These are phyloP conservation scores for Tapirus terrestris DNA, from an alignment of 2,113 vertebrate species.

Conservation along the genomic window DNA sequence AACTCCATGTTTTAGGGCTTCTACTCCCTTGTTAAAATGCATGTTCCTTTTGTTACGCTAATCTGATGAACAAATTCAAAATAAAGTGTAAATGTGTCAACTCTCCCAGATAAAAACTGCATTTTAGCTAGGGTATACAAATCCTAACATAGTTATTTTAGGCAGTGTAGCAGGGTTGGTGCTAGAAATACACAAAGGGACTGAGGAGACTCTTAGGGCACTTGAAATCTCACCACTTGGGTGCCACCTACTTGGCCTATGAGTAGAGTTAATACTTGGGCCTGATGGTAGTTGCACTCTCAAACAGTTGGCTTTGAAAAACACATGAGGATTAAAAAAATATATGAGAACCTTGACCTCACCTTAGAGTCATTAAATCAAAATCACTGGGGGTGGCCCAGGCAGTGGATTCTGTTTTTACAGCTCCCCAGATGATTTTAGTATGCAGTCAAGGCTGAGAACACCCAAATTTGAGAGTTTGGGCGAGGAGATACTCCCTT, in stretches of 20 bases:
- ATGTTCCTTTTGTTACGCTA: not conserved
- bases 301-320: not conserved
- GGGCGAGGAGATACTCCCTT: not conserved
- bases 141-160: not conserved
- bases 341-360: not conserved
- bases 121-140: not conserved
- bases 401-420: not conserved
- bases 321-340: not conserved
- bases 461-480: not conserved
- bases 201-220: not conserved
- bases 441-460: not conserved
- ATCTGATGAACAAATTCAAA: slow-evolving; percentile 27
- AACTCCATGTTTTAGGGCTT: not conserved
- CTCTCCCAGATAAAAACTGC: not conserved
- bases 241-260: not conserved
- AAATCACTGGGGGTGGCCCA: not conserved
- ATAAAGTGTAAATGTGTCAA: not conserved
- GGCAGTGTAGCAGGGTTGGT: not conserved
- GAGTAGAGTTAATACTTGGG: not conserved
- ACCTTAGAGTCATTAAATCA: slow-evolving; percentile 47
- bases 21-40: not conserved
- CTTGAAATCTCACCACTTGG: not conserved
- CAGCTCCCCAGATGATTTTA: not conserved
- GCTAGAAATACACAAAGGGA: not conserved
- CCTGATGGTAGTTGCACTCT: not conserved